Conservation (phyloP, 2,888 invertebrate species). For the Drosophila leonis region DNA sequence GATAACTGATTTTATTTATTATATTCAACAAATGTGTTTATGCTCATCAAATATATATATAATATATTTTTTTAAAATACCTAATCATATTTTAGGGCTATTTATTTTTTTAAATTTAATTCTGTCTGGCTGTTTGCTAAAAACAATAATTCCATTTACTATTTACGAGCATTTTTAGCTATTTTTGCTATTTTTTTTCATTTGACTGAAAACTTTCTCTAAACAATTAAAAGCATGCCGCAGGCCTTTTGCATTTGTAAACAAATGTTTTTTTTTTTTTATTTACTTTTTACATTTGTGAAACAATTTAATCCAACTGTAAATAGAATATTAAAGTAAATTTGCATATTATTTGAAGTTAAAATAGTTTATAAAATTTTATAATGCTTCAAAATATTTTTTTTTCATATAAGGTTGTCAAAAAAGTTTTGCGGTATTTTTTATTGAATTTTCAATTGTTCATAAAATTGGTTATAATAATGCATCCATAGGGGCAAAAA, state of each 20-base stretch:
- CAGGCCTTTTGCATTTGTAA: neutral
- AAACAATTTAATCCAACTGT: neutral
- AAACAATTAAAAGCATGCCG: constrained; percentile 3
- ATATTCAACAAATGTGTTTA: neutral
- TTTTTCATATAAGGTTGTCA: too few species aligned
- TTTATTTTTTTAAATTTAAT: neutral
- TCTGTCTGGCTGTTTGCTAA: neutral
- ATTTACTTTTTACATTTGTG: neutral
- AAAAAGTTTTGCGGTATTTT: too few species aligned
- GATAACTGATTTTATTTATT: neutral
- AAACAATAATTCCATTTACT: neutral
- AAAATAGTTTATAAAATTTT: too few species aligned
- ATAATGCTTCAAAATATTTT: too few species aligned
- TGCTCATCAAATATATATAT: too few species aligned
- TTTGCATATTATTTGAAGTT: too few species aligned
- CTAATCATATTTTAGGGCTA: too few species aligned
- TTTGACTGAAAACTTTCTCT: neutral
- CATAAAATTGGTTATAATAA: too few species aligned
- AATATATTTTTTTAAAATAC: too few species aligned
- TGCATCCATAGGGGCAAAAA: too few species aligned
- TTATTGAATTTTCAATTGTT: too few species aligned
- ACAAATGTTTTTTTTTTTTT: neutral
- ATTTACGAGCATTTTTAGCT: neutral
- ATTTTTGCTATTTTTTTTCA: neutral
- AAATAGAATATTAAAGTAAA: too few species aligned